phyloP scores from a whole-genome alignment of 2,113 vertebrate genomes.

The Syngnathoides biaculeatus region DNA sequence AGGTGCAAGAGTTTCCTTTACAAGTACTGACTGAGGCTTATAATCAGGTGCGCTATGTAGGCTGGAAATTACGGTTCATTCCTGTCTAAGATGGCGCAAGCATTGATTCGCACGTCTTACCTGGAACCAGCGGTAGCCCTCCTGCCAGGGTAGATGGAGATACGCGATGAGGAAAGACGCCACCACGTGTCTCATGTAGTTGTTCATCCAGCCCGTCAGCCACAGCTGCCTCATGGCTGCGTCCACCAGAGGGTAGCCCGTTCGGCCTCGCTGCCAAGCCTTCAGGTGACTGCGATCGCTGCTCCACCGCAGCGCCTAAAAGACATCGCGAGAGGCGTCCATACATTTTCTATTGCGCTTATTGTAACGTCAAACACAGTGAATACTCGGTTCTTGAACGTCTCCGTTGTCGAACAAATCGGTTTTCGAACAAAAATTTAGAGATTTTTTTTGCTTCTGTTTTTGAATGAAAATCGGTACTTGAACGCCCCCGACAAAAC shows the following conservation, averaged over 20 bases:
- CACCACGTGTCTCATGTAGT: conserved; percentile 71
- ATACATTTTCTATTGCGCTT: not conserved
- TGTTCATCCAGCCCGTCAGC: conserved; percentile 73
- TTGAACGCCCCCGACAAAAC: too few relatives aligned
- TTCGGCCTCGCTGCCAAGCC: conserved; percentile 69
- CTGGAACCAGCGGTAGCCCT: conserved; percentile 74
- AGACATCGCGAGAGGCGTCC: not conserved
- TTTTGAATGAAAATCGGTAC: too few relatives aligned
- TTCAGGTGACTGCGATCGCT: conserved; percentile 52
- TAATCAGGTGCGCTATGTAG: too few relatives aligned
- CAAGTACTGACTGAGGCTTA: too few relatives aligned
- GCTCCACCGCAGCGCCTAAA: conserved; percentile 64
- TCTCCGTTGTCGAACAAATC: too few relatives aligned
- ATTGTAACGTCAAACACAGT: not conserved
- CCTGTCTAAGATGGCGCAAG: not conserved
- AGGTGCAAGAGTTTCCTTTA: too few relatives aligned
- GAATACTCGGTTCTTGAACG: too few relatives aligned
- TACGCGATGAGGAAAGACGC: conserved; percentile 73
- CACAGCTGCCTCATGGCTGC: conserved; percentile 75
- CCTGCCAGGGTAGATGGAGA: conserved; percentile 70
- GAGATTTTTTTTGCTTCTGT: too few relatives aligned
- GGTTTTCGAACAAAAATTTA: too few relatives aligned
- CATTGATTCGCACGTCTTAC: conserved; percentile 19
- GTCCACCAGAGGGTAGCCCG: conserved; percentile 69
- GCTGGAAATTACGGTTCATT: not conserved